Percentiles rank a stretch among this genome's conserved stretches.
phyloP scores from a whole-genome alignment of 1,140 invertebrate species.

The Maconellicoccus hirsutus region DNA sequence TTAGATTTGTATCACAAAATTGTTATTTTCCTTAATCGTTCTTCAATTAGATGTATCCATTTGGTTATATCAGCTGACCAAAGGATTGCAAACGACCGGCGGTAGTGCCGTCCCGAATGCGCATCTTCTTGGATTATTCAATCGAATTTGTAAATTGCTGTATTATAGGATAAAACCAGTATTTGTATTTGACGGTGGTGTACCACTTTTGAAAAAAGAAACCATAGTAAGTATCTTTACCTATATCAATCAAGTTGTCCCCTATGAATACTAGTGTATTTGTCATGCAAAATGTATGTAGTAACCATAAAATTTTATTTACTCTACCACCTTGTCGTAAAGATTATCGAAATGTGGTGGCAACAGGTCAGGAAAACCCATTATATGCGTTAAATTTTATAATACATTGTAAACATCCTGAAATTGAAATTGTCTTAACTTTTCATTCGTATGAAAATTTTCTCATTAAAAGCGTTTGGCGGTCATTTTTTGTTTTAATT shows the following conservation, averaged over 20 bases:
- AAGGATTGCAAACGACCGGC: conserved; percentile 81
- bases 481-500: background rate
- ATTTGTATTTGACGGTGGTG: conserved; percentile 98
- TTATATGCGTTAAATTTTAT: too few species aligned
- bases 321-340: too few species aligned
- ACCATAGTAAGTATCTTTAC: conserved; percentile 80
- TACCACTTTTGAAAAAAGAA: conserved; percentile 79
- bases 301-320: too few species aligned
- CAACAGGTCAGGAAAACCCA: too few species aligned
- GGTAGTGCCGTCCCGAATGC: conserved; percentile 73
- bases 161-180: conserved; percentile 93
- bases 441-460: too few species aligned
- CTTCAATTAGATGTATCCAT: conserved; percentile 81
- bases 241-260: too few species aligned
- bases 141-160: conserved; percentile 88
- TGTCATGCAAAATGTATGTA: too few species aligned
- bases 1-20: background rate
- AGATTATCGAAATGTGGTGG: too few species aligned
- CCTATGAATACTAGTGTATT: too few species aligned
- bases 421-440: too few species aligned
- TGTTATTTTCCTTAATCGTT: conserved; percentile 32
- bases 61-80: conserved; percentile 94
- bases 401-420: too few species aligned
- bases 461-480: too few species aligned
- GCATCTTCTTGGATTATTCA: conserved; percentile 84